These are phyloP conservation scores for Campoplex nolae DNA, from an alignment of 2,888 invertebrate genomes.

Conservation along the genomic window DNA sequence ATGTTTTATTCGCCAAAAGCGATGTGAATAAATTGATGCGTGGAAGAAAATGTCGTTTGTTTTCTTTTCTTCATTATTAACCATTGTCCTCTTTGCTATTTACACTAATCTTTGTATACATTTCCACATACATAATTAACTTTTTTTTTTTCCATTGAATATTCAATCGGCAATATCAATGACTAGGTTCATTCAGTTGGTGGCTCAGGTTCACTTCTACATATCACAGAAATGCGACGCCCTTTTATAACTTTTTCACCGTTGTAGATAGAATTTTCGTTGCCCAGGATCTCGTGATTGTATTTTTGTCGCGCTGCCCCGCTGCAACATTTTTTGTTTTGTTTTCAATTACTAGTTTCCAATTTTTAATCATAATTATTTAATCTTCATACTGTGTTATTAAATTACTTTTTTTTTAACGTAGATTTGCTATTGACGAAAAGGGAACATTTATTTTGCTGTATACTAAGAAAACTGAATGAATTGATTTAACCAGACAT, in stretches of 20 bases:
- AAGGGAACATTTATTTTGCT: too few relatives aligned
- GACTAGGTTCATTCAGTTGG: slow-evolving; percentile 35
- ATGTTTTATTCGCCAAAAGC: slow-evolving; percentile 47
- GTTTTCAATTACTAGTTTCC: slow-evolving; percentile 15
- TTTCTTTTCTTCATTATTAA: slow-evolving; percentile 21
- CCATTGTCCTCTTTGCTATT: slow-evolving; percentile 40
- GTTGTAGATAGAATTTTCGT: slow-evolving; percentile 88
- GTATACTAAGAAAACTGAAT: too few relatives aligned
- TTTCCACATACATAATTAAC: slow-evolving; percentile 26
- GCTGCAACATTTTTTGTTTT: slow-evolving; percentile 83
- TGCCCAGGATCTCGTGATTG: slow-evolving; percentile 94
- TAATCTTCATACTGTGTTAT: too few relatives aligned
- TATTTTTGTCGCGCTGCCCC: slow-evolving; percentile 93
- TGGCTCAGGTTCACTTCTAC: slow-evolving; percentile 88
- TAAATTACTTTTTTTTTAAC: too few relatives aligned
- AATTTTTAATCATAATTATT: too few relatives aligned
- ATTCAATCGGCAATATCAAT: neutral
- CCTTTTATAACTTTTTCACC: slow-evolving; percentile 86
- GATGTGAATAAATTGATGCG: slow-evolving; percentile 56
- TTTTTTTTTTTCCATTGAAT: neutral
- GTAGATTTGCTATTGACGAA: too few relatives aligned
- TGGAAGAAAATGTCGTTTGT: slow-evolving; percentile 19
- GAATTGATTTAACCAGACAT: too few relatives aligned
- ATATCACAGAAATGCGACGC: slow-evolving; percentile 93
- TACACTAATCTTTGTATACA: slow-evolving; percentile 25